A percentile compares a stretch with the other conserved stretches of the same genome.
These are phyloP conservation scores for Carduelis carduelis DNA, from an alignment of 2,797 vertebrate species.

Conservation along the genomic window DNA sequence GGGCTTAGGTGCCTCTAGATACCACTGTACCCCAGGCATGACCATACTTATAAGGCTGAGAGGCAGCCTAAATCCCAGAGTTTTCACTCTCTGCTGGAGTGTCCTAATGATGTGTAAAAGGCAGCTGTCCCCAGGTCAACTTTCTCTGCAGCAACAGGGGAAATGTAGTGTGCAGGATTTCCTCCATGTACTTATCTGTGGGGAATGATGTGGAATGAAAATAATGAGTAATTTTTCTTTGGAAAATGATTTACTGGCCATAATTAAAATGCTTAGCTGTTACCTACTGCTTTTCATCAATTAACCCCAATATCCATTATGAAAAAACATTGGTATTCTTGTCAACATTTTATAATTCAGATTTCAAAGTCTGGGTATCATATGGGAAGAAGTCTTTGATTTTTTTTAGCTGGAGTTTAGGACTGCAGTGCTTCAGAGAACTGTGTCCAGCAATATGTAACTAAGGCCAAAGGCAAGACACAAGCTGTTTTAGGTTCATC, in stretches of 20 bases:
- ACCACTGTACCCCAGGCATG: neutral
- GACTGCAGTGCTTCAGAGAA: neutral
- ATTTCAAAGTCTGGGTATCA: neutral
- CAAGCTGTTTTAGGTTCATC: neutral
- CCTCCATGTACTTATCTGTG: neutral
- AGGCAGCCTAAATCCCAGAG: neutral
- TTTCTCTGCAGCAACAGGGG: neutral
- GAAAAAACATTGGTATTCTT: neutral
- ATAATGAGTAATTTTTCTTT: neutral
- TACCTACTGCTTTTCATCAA: neutral
- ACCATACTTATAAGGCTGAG: neutral
- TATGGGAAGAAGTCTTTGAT: neutral
- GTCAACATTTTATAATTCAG: neutral
- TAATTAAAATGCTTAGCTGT: neutral
- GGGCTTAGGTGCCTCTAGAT: neutral
- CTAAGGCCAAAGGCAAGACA: constrained; percentile 17
- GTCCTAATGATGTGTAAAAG: neutral
- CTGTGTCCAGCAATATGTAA: neutral
- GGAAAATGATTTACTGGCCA: neutral
- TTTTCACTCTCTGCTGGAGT: neutral
- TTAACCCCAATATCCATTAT: neutral
- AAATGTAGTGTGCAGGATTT: neutral
- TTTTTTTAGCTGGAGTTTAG: neutral
- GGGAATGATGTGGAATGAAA: neutral
- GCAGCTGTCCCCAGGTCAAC: neutral